phyloP scores from a whole-genome alignment of 2,113 vertebrate species.

The Ammodytes marinus region DNA sequence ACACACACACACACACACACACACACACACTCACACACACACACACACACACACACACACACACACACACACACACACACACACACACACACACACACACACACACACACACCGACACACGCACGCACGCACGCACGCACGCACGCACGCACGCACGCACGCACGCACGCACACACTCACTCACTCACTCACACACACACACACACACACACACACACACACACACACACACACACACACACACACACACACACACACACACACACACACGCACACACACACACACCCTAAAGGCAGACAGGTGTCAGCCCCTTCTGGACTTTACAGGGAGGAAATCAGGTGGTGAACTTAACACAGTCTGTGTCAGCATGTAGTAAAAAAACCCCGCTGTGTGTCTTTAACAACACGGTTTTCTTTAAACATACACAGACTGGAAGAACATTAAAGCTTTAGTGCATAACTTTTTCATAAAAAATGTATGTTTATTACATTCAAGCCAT shows the following conservation, averaged over 20 bases:
- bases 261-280: background rate
- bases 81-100: slow-evolving; percentile 4
- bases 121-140: no score
- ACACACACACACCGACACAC: background rate
- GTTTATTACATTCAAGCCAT: no score
- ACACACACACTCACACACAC: slow-evolving; percentile 2
- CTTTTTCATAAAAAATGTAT: no score
- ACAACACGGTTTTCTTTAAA: background rate
- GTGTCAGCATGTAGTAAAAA: background rate
- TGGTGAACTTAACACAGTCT: background rate
- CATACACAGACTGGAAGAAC: no score
- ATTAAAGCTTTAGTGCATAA: no score
- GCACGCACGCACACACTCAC: background rate
- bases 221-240: background rate
- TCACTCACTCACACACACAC: no score
- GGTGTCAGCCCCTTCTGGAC: slow-evolving; percentile 57
- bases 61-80: no score
- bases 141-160: background rate
- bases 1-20: no score
- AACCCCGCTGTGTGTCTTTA: background rate
- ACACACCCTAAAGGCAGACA: slow-evolving; percentile 25
- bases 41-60: background rate
- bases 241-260: no score
- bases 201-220: no score
- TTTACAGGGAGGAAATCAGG: slow-evolving; percentile 28